Base-by-base conservation (phyloP, 2,797 vertebrate species). In the Furcifer pardalis region DNA sequence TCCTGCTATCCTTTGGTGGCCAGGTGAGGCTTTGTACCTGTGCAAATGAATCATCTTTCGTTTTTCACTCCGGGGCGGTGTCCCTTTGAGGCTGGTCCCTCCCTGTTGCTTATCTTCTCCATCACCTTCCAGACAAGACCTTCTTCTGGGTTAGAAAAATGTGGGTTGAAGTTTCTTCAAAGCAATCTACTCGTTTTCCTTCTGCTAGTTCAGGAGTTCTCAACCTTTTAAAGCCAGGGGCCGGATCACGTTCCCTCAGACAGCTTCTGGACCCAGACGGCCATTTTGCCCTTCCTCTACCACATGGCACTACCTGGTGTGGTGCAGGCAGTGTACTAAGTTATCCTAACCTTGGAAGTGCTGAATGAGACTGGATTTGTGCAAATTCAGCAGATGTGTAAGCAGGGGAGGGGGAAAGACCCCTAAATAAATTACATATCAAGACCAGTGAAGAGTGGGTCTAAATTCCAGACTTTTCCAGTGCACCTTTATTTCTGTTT, bases 381-480 rank as follows among this genome's bases (percentile, higher is more conserved):
- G 83, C 85, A 89, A 76, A 85, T 32, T 0, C 1, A 25, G 82
- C 79, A 78, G 25, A 84, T 81, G 27, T 42, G 27, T 23, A 56
- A 62, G 23, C 75, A 88, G 73, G 21, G 49, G 72, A 83, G 68
- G n/a, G 21, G 9, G n/a, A n/a, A n/a, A n/a, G n/a, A n/a, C n/a
- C n/a, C n/a, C n/a, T 52, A 56, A 56, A 56, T 19, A 19, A 74
- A 84, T 81, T 71, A 44, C 0, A 0, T 19, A 76, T 66, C n/a
- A 25, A 7, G 23, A 66, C n/a, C 42, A 62, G 23, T 71, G 17
- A 49, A 7, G 23, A 49, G 46, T 32, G 30, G 49, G 6, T 88
- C 81, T 27, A 87, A 60, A 42, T 77, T 85, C 44, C 77, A 46
- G 44, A 15, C 79, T 60, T 56, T 91, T 88, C 77, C 71, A 40